Conservation (phyloP, 1,140 invertebrate species). For the Ditylenchus dipsaci region DNA sequence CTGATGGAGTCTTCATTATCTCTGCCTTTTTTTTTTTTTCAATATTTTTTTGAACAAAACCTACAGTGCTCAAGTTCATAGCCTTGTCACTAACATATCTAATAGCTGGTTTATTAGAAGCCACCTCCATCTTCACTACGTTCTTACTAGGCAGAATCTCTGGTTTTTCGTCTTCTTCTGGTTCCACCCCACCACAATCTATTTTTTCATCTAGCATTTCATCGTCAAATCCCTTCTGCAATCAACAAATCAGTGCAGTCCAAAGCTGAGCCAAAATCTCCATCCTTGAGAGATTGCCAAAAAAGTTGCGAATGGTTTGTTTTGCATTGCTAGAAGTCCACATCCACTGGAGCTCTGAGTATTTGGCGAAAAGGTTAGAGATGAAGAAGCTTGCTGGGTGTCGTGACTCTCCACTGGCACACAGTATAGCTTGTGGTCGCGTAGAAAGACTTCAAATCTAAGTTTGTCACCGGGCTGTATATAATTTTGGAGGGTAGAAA, state of each 20-base stretch:
- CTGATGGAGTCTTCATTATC: too few species aligned
- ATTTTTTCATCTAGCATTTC: background rate
- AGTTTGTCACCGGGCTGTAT: conserved; percentile 12
- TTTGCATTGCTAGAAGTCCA: conserved; percentile 24
- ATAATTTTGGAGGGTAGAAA: conserved; percentile 20
- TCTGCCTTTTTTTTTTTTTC: too few species aligned
- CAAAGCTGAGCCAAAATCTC: background rate
- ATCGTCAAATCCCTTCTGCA: background rate
- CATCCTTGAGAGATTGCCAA: background rate
- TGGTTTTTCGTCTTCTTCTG: background rate
- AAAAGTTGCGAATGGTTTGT: conserved; percentile 17
- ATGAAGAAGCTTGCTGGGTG: background rate
- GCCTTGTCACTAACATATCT: conserved; percentile 22
- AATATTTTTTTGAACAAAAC: too few species aligned
- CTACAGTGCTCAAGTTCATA: conserved; percentile 3
- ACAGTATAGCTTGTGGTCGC: conserved; percentile 19
- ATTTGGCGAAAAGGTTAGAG: conserved; percentile 10
- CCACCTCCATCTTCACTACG: conserved; percentile 2
- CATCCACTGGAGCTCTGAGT: conserved; percentile 7
- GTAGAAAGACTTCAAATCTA: conserved; percentile 25
- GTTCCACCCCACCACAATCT: background rate
- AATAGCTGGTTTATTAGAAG: conserved; percentile 20
- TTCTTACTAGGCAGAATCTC: too few species aligned
- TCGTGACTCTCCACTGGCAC: conserved; percentile 4
- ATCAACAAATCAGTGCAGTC: conserved; percentile 28